These are phyloP conservation scores for Encarsia formosa DNA, from an alignment of 2,888 invertebrate genomes.

Conservation along the genomic window DNA sequence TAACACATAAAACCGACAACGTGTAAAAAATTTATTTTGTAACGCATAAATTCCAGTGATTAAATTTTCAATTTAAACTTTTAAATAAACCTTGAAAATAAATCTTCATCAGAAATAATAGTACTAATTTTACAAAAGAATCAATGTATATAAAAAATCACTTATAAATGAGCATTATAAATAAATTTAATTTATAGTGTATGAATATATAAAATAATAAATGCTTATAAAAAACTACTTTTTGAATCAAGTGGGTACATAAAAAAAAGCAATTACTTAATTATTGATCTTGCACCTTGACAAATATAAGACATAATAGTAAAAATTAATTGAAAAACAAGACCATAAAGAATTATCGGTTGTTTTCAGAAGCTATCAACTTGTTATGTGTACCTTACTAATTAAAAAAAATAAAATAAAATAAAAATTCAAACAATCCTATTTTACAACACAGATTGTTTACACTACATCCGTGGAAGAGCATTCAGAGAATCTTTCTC, in stretches of 20 bases:
- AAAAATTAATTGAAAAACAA: background rate
- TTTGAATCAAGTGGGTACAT: no score
- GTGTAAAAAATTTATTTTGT: conserved; percentile 10
- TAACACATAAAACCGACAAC: background rate
- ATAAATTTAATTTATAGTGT: background rate
- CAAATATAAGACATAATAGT: background rate
- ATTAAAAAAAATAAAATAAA: no score
- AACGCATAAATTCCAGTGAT: background rate
- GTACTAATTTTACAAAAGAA: conserved; percentile 15
- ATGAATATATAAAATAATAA: background rate
- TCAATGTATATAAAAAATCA: conserved; percentile 9
- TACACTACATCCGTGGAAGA: no score
- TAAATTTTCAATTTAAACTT: background rate
- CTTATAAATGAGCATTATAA: background rate
- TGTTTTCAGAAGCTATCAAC: no score
- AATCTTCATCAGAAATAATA: background rate
- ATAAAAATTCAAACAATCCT: no score
- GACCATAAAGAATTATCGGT: background rate
- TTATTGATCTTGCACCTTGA: no score
- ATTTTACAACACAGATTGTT: no score
- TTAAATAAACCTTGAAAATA: background rate
- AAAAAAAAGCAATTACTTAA: background rate
- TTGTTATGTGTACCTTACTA: no score
- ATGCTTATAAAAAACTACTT: background rate
- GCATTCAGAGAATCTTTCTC: no score